phyloP scores from a whole-genome alignment of 1,140 invertebrate species.

The Bombyx mori region ASM3026992v2 NC_085115.1:8597501-8598000 shows the following conservation, averaged over 20 bases:
- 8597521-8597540: conserved; percentile 69
- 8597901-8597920: no score
- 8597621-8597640: not conserved
- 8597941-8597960: no score
- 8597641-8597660: not conserved
- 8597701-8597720: conserved; percentile 46
- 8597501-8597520: conserved; percentile 24
- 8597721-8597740: conserved; percentile 58
- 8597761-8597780: conserved; percentile 75
- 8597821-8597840: conserved; percentile 70
- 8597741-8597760: conserved; percentile 43
- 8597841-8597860: conserved; percentile 52
- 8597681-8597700: conserved; percentile 22
- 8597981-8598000: conserved; percentile 58
- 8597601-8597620: conserved; percentile 72
- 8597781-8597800: conserved; percentile 73
- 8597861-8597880: conserved; percentile 26
- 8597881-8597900: no score
- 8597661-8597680: conserved; percentile 16
- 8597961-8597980: conserved; percentile 7
- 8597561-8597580: conserved; percentile 77
- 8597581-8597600: conserved; percentile 77
- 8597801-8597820: conserved; percentile 82
- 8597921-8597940: no score
- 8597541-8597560: conserved; percentile 73